A percentile compares a stretch with the other conserved stretches of the same genome.
Conservation (phyloP, 2,113 vertebrate genomes). For the Gymnogyps californianus region DNA sequence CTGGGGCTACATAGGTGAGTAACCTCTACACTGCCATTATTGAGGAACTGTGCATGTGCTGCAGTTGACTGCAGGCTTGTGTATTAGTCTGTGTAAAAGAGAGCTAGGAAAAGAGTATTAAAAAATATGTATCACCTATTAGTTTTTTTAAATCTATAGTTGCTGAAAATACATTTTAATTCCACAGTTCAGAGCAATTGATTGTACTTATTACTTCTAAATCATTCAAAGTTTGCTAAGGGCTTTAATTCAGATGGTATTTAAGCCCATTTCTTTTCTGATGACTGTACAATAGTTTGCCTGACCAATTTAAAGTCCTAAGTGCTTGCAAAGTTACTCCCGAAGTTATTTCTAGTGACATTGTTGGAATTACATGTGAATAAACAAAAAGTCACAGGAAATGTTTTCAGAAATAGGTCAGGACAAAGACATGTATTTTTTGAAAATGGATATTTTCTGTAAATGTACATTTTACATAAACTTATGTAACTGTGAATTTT, state of each 20-base stretch:
- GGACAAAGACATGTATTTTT: neutral
- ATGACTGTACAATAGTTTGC: neutral
- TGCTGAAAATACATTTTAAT: neutral
- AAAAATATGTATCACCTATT: neutral
- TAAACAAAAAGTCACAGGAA: neutral
- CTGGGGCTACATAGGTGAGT: neutral
- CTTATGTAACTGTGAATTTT: neutral
- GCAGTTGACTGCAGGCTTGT: neutral
- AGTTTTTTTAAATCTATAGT: neutral
- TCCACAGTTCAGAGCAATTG: neutral
- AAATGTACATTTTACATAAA: neutral
- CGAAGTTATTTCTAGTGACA: neutral
- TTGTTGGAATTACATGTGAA: neutral
- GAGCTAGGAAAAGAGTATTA: neutral
- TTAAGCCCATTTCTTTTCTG: neutral
- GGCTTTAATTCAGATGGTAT: neutral
- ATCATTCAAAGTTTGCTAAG: neutral
- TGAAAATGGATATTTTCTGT: neutral
- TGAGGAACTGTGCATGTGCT: neutral
- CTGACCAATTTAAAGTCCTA: neutral
- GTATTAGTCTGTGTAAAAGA: neutral
- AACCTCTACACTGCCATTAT: neutral
- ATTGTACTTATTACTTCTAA: neutral
- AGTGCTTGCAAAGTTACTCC: neutral
- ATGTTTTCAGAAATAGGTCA: neutral